Percentiles rank a stretch among this genome's conserved stretches.
phyloP scores from a whole-genome alignment of 2,113 vertebrate genomes.

The Oryzias curvinotus region DNA sequence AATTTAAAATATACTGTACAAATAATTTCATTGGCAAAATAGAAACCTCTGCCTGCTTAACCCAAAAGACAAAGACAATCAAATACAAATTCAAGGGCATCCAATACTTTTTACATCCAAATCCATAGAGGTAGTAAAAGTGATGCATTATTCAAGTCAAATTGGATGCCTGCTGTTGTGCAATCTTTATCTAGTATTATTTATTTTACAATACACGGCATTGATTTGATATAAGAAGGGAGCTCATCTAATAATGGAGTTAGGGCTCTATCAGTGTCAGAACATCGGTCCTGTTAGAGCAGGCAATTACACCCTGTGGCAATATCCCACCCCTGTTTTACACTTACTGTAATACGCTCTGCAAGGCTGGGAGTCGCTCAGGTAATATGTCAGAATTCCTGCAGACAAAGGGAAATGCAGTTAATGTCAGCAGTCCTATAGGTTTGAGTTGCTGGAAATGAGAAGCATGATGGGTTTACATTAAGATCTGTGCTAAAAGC shows the following conservation, averaged over 20 bases:
- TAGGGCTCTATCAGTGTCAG: slow-evolving; percentile 37
- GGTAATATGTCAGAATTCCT: slow-evolving; percentile 44
- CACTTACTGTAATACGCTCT: slow-evolving; percentile 44
- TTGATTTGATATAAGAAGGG: slow-evolving; percentile 45
- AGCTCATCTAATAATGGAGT: slow-evolving; percentile 39
- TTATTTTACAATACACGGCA: slow-evolving; percentile 34
- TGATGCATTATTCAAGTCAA: slow-evolving; percentile 44
- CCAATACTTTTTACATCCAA: slow-evolving; percentile 34
- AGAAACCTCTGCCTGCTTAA: background rate
- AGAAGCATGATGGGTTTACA: slow-evolving; percentile 57
- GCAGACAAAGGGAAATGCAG: slow-evolving; percentile 48
- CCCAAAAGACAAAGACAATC: slow-evolving; percentile 14
- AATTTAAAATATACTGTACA: too few relatives aligned
- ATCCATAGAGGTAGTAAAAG: slow-evolving; percentile 11
- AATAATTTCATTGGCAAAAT: too few relatives aligned
- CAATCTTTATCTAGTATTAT: slow-evolving; percentile 37
- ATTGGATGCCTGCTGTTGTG: slow-evolving; percentile 11
- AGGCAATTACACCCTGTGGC: slow-evolving; percentile 59
- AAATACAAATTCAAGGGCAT: slow-evolving; percentile 42
- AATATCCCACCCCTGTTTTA: slow-evolving; percentile 51
- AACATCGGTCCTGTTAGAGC: slow-evolving; percentile 37
- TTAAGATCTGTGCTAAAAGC: slow-evolving; percentile 54
- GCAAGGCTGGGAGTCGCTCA: slow-evolving; percentile 45
- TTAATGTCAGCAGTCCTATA: slow-evolving; percentile 41
- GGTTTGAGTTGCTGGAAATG: slow-evolving; percentile 38